Evolutionary conservation across 2,888 invertebrate species (phyloP), one percentile per base, ranked within the genome.

Genomic region (Andricus quercusramuli): DNA sequence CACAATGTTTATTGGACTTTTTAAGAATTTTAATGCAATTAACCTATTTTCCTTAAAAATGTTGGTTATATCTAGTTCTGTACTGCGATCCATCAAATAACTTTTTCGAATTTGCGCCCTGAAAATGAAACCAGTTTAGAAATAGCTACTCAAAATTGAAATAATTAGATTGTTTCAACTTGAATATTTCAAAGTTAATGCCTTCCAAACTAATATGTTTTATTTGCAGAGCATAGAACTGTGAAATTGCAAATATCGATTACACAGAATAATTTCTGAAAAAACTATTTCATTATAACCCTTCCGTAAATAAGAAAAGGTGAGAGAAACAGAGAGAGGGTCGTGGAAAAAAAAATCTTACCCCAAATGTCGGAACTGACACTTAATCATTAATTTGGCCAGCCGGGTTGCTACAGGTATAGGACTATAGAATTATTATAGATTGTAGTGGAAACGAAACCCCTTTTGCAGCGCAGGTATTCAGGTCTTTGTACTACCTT

Each of bases 301-400:
- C 67, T 68, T 77, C n/a, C 67, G 65, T 22, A 65, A 77, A 78
- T 80, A 78, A 70, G 68, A 68, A 68, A 79, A 56, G 78, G 66
- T 77, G 79, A 65, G 51, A 37, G 78, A 80, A 65, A 62, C 44
- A 41, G 80, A 81, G 70, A 44, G 59, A 78, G 59, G 70, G 62
- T 44, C 47, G 67, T 65, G 77, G 78, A 83, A 83, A 83, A 83
- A 83, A 80, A 80, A 80, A 85, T 81, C 70, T 83, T 83, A 87
- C 88, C 90, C 89, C 86, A 87, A 86, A 85, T 88, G 89, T 89
- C 88, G 89, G 88, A 88, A 90, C 90, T 90, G 91, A 91, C 90
- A 89, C 90, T 92, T 92, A 92, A 92, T 92, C 92, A 92, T 92
- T 92, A 92, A 92, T 92, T 92, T 92, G 87, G 88, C 83, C 82